Evolutionary conservation across 2,113 vertebrate species (phyloP).

Genomic region (Pygoscelis adeliae): DNA sequence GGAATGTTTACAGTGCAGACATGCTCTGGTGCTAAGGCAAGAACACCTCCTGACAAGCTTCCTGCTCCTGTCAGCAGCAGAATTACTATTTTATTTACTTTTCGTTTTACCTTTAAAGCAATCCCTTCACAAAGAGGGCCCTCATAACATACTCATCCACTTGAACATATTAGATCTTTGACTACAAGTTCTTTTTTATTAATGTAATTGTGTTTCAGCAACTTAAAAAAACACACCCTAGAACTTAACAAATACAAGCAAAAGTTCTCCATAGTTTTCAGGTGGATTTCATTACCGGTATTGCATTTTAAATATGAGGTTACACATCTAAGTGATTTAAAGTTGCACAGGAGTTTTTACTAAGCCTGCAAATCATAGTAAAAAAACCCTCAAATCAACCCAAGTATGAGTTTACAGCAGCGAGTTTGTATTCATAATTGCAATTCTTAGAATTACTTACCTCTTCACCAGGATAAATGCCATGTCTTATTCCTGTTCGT

Average conservation of each 20-base stretch:
- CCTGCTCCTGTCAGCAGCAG: background rate
- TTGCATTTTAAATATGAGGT: background rate
- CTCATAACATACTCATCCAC: background rate
- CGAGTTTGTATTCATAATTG: background rate
- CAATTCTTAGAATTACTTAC: constrained; percentile 68
- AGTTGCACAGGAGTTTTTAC: background rate
- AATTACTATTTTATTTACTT: background rate
- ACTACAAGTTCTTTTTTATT: background rate
- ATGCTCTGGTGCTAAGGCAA: background rate
- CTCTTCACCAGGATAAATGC: constrained; percentile 98
- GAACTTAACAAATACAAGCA: background rate
- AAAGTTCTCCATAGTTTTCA: background rate
- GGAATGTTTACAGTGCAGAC: background rate
- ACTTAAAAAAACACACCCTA: background rate
- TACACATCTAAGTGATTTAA: background rate
- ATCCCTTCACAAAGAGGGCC: background rate
- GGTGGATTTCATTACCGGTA: background rate
- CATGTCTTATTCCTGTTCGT: constrained; percentile 95
- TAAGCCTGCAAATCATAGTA: background rate
- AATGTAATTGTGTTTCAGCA: background rate
- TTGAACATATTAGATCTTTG: background rate
- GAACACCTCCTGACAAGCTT: background rate
- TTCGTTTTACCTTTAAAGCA: background rate
- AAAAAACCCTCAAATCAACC: background rate
- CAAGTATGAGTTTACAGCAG: background rate